Evolutionary conservation across 2,113 vertebrate genomes (phyloP).

Genomic region (Catharus bicknelli): DNA sequence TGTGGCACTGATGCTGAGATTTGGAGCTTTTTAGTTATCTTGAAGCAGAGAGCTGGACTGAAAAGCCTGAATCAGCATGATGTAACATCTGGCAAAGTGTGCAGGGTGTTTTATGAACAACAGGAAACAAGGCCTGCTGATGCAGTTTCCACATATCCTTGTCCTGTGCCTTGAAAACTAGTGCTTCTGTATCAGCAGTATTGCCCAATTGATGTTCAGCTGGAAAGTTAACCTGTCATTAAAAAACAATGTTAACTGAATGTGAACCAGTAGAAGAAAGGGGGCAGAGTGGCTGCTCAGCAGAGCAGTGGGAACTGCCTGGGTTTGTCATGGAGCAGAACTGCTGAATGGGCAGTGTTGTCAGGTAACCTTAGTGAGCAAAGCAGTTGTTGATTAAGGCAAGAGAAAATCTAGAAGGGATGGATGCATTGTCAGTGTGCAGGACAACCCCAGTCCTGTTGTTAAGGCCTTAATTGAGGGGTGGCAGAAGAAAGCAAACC

Average conservation of each 20-base stretch:
- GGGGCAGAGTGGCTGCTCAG: neutral
- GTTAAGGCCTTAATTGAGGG: neutral
- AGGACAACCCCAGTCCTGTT: neutral
- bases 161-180: neutral
- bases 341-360: neutral
- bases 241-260: neutral
- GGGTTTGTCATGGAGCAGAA: neutral
- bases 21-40: neutral
- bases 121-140: neutral
- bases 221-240: neutral
- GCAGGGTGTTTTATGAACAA: neutral
- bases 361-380: neutral
- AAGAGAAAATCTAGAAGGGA: neutral
- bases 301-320: neutral
- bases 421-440: neutral
- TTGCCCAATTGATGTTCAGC: neutral
- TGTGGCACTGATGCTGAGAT: neutral
- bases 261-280: neutral
- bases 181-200: neutral
- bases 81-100: neutral
- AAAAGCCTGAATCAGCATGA: neutral
- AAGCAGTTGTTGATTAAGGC: neutral
- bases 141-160: neutral
- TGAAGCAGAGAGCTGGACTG: neutral
- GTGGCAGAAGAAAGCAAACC: neutral